Percentiles rank a stretch among this genome's conserved stretches.
These are phyloP conservation scores for Rattus rattus DNA, from an alignment of 2,113 vertebrate genomes.

Conservation along the genomic window DNA sequence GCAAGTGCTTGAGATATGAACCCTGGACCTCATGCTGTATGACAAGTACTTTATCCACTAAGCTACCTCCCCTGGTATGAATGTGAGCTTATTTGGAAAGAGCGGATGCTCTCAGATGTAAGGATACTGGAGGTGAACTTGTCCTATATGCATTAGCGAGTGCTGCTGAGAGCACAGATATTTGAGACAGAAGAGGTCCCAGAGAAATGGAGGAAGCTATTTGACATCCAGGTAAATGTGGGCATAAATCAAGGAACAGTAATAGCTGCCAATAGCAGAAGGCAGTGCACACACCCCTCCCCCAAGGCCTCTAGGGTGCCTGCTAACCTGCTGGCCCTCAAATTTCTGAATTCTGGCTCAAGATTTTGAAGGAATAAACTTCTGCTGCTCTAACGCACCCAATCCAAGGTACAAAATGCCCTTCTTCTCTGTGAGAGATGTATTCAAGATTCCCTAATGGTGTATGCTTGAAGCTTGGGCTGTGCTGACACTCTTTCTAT, in stretches of 20 bases:
- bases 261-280: background rate
- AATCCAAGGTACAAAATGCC: too few relatives aligned
- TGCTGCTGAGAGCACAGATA: background rate
- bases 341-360: background rate
- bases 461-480: background rate
- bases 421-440: background rate
- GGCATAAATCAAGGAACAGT: background rate
- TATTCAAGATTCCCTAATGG: background rate
- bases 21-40: background rate
- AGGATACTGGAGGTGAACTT: background rate
- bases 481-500: background rate
- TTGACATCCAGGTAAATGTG: accelerated
- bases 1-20: background rate
- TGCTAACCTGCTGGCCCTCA: background rate
- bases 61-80: background rate
- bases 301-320: background rate
- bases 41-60: background rate
- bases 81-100: background rate
- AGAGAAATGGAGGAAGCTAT: background rate
- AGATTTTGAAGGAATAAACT: background rate
- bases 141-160: background rate
- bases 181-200: background rate
- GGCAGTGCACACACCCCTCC: background rate
- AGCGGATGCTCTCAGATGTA: background rate
- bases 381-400: background rate